Percentiles rank a stretch among this genome's conserved stretches.
Conservation (phyloP, 2,113 vertebrate species). For the Hydrolagus affinis region DNA sequence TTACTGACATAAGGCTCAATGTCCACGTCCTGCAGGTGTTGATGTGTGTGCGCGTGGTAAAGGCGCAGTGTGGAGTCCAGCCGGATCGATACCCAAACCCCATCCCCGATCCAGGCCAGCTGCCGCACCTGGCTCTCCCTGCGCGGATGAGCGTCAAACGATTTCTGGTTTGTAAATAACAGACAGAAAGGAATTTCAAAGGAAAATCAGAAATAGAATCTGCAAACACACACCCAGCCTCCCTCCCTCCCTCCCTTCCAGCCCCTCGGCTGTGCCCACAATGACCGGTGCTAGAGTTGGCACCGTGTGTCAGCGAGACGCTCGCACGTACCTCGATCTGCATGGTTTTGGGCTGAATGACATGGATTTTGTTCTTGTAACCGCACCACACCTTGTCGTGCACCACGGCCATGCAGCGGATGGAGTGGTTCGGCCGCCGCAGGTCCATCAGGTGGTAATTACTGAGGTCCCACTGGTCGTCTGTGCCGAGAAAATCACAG, state of each 20-base stretch:
- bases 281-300: too few relatives aligned
- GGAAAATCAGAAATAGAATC: too few relatives aligned
- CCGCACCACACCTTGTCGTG: conserved; percentile 95
- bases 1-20: conserved; percentile 98
- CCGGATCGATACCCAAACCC: conserved; percentile 94
- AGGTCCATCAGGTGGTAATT: conserved; percentile 97
- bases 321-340: conserved; percentile 75
- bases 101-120: conserved; percentile 92
- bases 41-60: conserved; percentile 91
- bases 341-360: conserved; percentile 97
- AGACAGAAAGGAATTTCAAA: not conserved
- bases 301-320: too few relatives aligned
- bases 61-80: conserved; percentile 87
- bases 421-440: conserved; percentile 91
- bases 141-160: conserved; percentile 90
- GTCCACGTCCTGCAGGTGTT: conserved; percentile 94
- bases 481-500: conserved; percentile 46
- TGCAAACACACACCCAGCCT: too few relatives aligned
- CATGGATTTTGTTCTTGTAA: conserved; percentile 97
- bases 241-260: too few relatives aligned
- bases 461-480: conserved; percentile 91
- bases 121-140: conserved; percentile 94
- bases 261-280: too few relatives aligned
- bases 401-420: conserved; percentile 97
- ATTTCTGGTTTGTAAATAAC: conserved; percentile 60